A percentile compares a stretch with the other conserved stretches of the same genome.
Conservation (phyloP, 2,888 invertebrate species). For the Myopa testacea region DNA sequence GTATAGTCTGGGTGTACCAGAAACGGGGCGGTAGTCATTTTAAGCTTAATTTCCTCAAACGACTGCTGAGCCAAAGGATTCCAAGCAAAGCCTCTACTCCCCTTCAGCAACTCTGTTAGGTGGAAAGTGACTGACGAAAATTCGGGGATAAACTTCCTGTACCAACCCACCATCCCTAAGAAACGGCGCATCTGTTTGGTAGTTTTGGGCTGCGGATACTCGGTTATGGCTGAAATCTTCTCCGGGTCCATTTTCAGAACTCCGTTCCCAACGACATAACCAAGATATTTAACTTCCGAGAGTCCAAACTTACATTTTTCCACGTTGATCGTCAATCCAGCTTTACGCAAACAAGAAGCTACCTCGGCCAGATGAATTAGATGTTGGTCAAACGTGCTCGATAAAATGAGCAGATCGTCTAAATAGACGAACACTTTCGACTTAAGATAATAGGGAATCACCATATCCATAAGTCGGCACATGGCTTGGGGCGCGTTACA, state of each 20-base stretch:
- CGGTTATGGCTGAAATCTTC: conserved; percentile 33
- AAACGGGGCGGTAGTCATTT: neutral
- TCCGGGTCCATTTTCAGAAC: conserved; percentile 28
- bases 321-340: conserved; percentile 39
- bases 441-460: conserved; percentile 39
- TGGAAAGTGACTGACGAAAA: conserved; percentile 32
- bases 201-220: conserved; percentile 35
- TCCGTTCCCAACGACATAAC: conserved; percentile 40
- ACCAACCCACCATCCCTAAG: conserved; percentile 40
- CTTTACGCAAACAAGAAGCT: conserved; percentile 28
- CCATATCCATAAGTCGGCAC: conserved; percentile 45
- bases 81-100: neutral
- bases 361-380: conserved; percentile 31
- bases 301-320: conserved; percentile 33
- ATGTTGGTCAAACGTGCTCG: conserved; percentile 33
- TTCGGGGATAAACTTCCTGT: conserved; percentile 28
- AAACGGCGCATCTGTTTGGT: conserved; percentile 35
- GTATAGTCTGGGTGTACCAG: no score
- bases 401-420: conserved; percentile 42
- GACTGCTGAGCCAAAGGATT: no score
- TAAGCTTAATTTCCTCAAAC: no score
- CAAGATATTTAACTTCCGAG: conserved; percentile 36
- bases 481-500: conserved; percentile 32
- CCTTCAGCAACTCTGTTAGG: conserved; percentile 30
- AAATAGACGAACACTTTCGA: conserved; percentile 42